These are phyloP conservation scores for Eremophila alpestris DNA, from an alignment of 2,797 vertebrate species.

Conservation along the genomic window DNA sequence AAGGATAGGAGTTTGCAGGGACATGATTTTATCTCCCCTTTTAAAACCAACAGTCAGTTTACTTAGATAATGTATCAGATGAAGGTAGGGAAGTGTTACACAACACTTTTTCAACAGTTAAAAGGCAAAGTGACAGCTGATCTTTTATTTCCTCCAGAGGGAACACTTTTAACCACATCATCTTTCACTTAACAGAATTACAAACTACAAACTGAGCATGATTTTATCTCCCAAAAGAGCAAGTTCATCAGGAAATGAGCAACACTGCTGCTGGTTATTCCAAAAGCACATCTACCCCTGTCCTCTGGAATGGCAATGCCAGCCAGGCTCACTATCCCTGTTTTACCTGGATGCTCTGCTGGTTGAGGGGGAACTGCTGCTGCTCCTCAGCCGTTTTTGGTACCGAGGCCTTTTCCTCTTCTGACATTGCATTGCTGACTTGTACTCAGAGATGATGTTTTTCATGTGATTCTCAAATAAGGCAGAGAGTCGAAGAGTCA, in stretches of 20 bases:
- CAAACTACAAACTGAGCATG: neutral
- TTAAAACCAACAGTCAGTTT: neutral
- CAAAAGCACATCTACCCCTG: neutral
- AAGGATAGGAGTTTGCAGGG: neutral
- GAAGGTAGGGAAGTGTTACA: neutral
- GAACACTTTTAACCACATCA: neutral
- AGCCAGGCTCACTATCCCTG: neutral
- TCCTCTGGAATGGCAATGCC: neutral
- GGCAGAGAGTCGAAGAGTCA: slow-evolving; percentile 95
- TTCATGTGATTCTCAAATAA: slow-evolving; percentile 95
- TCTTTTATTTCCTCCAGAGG: neutral
- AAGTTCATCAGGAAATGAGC: neutral
- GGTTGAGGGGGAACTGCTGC: slow-evolving; percentile 84
- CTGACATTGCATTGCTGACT: slow-evolving; percentile 90
- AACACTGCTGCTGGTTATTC: neutral
- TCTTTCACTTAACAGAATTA: neutral
- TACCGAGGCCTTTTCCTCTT: slow-evolving; percentile 86
- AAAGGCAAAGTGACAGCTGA: neutral
- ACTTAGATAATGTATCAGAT: neutral
- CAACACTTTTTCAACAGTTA: neutral
- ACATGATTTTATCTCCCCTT: neutral
- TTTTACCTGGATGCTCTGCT: slow-evolving; percentile 84
- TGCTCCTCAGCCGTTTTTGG: slow-evolving; percentile 87
- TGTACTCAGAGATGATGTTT: slow-evolving; percentile 91
- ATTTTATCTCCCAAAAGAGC: neutral